phyloP scores from a whole-genome alignment of 2,797 vertebrate genomes.

The Gallirallus australis region DNA sequence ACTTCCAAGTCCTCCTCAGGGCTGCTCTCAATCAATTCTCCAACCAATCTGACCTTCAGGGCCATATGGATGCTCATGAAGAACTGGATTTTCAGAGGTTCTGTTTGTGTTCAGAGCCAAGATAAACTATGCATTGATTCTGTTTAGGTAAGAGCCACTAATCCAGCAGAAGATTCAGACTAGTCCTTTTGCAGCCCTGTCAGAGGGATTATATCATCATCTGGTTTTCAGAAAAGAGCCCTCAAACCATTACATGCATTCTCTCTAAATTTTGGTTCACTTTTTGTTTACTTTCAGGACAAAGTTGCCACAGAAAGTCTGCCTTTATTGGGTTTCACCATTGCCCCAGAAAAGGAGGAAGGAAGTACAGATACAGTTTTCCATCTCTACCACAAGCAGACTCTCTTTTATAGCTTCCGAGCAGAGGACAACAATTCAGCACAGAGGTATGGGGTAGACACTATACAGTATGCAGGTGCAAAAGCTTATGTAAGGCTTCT shows the following conservation, averaged over 20 bases:
- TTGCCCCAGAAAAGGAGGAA: constrained; percentile 85
- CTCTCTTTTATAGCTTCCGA: constrained; percentile 94
- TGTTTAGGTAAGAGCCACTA: background rate
- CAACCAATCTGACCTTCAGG: no score
- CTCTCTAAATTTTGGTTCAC: background rate
- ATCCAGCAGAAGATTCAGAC: background rate
- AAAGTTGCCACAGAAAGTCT: constrained; percentile 92
- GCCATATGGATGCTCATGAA: background rate
- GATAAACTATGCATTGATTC: background rate
- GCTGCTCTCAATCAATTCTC: no score
- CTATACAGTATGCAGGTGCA: background rate
- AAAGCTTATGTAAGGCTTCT: background rate
- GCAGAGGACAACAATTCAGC: constrained; percentile 89
- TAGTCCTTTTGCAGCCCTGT: background rate
- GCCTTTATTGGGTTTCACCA: constrained; percentile 94
- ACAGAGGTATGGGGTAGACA: constrained; percentile 84
- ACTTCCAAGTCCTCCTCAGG: no score
- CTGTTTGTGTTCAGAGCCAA: background rate
- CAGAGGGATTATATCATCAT: background rate
- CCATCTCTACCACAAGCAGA: constrained; percentile 97
- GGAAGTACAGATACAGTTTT: constrained; percentile 84
- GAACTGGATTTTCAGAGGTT: background rate
- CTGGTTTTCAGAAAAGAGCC: background rate
- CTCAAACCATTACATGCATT: background rate
- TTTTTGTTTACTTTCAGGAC: constrained; percentile 83